Base-by-base conservation (phyloP, 35 echinoderm and acorn worm genomes). In the Amphiura filiformis region DNA sequence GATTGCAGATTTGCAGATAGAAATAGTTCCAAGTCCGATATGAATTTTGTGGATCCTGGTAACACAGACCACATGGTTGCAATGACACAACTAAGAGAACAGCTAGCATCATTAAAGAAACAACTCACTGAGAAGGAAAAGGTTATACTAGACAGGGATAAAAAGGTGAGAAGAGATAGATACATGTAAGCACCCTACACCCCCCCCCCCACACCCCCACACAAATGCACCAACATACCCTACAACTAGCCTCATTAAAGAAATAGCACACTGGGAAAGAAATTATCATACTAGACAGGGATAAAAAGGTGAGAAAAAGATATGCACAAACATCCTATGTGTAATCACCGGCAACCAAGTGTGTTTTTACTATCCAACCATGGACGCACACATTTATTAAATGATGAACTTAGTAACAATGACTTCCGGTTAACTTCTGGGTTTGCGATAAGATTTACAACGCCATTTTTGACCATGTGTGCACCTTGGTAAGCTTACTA, bases 11-110 rank as follows among this genome's bases (percentile, higher is more conserved):
- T 70, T 70, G 61, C 7, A 15, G 61, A 70, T 3, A 18, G 61
- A 23, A 61, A 1, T 22, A 85, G 83, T 14, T 84, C 86, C 18
- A 88, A 93, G 80, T 61, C 88, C 35, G 91, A 93, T 35, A 81
- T 93, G 37, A 90, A 64, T 38, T 90, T 90, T 32, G 93, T 94
- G 7, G 96, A 99, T 76, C 93, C 89, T 38, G 87, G 93, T 12
- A 88, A 94, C 65, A 89, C 96, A 56, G 96, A 99, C 77, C 96
- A 99, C 80, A 91, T 99, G 78, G 93, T 99, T 2, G 96, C 93
- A 83, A 94, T 99, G 88, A 99, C 96, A 38, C 93, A 93, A 81
- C 90, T 99, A 44, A 87, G 96, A 61, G 96, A 99, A 81, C 90
- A 94, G 52, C 87, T 99, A 28, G 96, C 92, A 44, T 57, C 87